Conservation (phyloP, 1,140 invertebrate species). For the Apolygus lucorum region DNA sequence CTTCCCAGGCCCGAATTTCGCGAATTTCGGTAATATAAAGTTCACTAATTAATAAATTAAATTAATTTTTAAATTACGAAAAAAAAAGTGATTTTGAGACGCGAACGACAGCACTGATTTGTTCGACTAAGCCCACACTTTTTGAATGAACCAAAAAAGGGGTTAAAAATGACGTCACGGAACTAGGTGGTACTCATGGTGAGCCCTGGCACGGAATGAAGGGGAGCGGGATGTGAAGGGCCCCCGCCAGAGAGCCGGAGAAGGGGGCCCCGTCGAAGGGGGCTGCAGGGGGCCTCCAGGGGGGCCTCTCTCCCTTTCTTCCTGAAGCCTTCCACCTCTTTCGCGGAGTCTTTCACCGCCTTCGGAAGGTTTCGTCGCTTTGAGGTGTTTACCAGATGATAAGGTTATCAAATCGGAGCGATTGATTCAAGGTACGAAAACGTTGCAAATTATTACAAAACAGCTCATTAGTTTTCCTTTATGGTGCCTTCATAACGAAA, state of each 20-base stretch:
- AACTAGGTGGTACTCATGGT: slow-evolving; percentile 1
- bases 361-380: not conserved
- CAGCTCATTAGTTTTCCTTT: too few relatives aligned
- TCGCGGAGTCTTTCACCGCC: not conserved
- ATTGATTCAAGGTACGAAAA: not conserved
- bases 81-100: too few relatives aligned
- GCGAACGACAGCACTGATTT: not conserved
- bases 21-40: too few relatives aligned
- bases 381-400: not conserved
- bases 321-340: not conserved
- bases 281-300: not conserved
- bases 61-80: too few relatives aligned
- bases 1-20: not conserved
- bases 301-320: not conserved
- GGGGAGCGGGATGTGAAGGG: not conserved
- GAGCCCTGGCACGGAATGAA: slow-evolving; percentile 1
- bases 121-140: not conserved
- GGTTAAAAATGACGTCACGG: not conserved
- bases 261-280: not conserved
- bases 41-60: not conserved
- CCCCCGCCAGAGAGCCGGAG: not conserved
- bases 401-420: not conserved
- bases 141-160: not conserved
- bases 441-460: not conserved
- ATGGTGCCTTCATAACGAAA: too few relatives aligned